Base-by-base conservation (phyloP, 2,113 vertebrate species). In the Campylomormyrus tamandua region DNA sequence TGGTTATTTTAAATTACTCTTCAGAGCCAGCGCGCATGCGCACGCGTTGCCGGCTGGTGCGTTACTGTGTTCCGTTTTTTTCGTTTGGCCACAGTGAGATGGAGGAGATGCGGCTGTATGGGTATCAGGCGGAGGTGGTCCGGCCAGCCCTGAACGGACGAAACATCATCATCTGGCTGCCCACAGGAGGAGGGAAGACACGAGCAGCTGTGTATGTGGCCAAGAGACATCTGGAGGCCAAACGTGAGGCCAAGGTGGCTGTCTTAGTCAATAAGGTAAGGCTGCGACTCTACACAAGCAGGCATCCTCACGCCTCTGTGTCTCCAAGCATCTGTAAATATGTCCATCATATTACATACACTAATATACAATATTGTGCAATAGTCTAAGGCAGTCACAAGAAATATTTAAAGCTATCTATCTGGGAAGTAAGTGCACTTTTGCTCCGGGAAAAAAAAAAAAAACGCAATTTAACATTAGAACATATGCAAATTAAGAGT, bases 201-300 rank as follows among this genome's bases (percentile, higher is more conserved):
- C 94, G 96, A 91, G 96, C 97, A 84, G 96, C 96, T 3, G 95
- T 97, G 90, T 96, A 96, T 89, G 94, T 97, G 92, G 93, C 96
- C 88, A 96, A 95, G 91, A 92, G 96, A 56, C 96, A 97, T 89
- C 92, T 97, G 92, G 95, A 96, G 91, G 95, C 94, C 89, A 95
- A 91, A 90, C 94, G 24, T 90, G 92, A 87, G 89, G 95, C 95
- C 90, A 97, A 97, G 93, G 96, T 96, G 88, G 96, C 97, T 52
- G 96, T 97, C 10, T 95, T 97, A 90, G 96, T 97, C 90, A 97
- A 97, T 93, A 97, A 97, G 96, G 97, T 97, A 95, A 49, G 31
- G 15, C 7, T 0, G 7, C 5, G 3, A 17, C 53, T 39, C 56
- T 6, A 3, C 49, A 42, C 3, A 48, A 83, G 21, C 13, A 19